Evolutionary conservation across 2,888 invertebrate species (phyloP), one percentile per base, ranked within the genome.

Genomic region (Meteorus cinctellus): DNA sequence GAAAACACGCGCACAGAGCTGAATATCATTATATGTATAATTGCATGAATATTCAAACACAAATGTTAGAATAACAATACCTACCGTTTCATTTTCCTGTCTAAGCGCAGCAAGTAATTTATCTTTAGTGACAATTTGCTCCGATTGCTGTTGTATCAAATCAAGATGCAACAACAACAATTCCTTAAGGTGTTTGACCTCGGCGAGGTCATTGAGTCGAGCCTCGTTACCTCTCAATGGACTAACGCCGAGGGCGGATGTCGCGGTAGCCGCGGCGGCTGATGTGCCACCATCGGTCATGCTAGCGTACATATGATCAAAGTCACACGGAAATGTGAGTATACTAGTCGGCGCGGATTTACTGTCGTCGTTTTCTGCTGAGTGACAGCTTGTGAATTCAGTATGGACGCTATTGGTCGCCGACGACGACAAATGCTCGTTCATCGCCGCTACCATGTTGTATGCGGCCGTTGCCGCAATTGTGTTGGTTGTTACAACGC

Each of bases 111-210:
- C 92, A 80, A 96, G 92, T 72, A 94, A 91, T 87, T 95, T 95
- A 83, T 97, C 96, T 90, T 95, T 96, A 82, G 94, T 94, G 81
- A 93, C 92, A 80, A 97, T 92, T 84, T 95, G 93, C 86, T 97
- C 96, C 85, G 96, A 96, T 90, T 97, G 97, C 90, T 96, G 96
- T 89, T 97, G 96, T 87, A 97, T 96, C 79, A 97, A 91, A 89
- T 97, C 96, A 84, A 97, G 91, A 89, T 97, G 96, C 81, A 95
- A 92, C 77, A 96, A 90, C 80, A 97, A 91, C 86, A 97, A 93
- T 81, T 95, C 95, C 90, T 96, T 96, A 71, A 94, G 91, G 84
- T 92, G 93, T 87, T 92, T 93, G 89, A 94, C 94, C 90, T 94
- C 94, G 65, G 85, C 86, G 70, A 88, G 83, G 78, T 89, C 89